phyloP scores from a whole-genome alignment of 2,888 invertebrate species.

The Lasioglossum marginatum region DNA sequence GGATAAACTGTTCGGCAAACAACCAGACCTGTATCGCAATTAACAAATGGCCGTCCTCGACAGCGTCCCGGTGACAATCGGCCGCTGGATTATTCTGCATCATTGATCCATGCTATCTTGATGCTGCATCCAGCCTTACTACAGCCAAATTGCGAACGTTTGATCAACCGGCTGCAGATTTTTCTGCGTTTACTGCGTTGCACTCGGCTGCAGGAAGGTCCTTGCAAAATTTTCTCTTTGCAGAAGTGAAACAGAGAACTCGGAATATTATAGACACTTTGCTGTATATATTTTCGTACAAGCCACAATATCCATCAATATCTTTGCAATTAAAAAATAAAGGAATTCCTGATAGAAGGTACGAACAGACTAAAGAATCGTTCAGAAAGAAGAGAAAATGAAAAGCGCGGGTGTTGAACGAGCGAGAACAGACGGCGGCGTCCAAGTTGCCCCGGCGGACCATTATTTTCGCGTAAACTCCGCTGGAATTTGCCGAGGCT shows the following conservation, averaged over 20 bases:
- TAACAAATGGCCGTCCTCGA: constrained; percentile 1
- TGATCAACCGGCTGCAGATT: background rate
- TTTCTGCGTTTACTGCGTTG: background rate
- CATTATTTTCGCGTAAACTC: constrained; percentile 49
- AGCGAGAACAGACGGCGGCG: constrained; percentile 10
- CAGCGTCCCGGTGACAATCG: background rate
- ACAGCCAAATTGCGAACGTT: background rate
- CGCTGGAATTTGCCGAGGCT: background rate
- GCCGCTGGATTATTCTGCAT: background rate
- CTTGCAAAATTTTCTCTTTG: too few relatives aligned
- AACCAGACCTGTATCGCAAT: constrained; percentile 17
- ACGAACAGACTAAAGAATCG: background rate
- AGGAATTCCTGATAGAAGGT: background rate
- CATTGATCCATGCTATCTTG: constrained; percentile 4
- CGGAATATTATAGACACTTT: too few relatives aligned
- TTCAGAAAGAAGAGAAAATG: background rate
- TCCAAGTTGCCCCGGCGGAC: background rate
- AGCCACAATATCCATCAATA: too few relatives aligned
- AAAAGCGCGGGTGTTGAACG: constrained; percentile 1
- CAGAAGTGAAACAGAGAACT: too few relatives aligned
- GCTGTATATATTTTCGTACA: too few relatives aligned
- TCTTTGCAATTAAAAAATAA: background rate
- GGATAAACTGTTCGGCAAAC: constrained; percentile 47
- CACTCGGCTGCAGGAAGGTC: background rate
- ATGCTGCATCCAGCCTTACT: background rate